Evolutionary conservation across 2,113 vertebrate species (phyloP).

Genomic region (Chloropsis cyanopogon): DNA sequence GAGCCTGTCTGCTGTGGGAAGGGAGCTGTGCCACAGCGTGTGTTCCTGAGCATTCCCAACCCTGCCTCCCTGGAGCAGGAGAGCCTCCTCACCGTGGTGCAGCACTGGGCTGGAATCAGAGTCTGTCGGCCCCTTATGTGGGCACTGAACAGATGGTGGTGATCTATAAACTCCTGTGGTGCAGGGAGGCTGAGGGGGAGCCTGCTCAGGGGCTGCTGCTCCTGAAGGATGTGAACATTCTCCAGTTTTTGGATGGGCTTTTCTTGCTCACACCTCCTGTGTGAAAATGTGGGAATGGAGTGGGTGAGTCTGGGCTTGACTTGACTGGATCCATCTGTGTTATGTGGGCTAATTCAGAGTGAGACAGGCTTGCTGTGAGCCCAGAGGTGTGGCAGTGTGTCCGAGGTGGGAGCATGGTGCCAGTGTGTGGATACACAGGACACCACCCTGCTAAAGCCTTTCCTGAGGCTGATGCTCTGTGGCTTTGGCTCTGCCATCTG

Average conservation of each 20-base stretch:
- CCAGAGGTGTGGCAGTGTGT: accelerated
- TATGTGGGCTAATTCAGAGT: background rate
- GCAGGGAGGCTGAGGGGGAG: background rate
- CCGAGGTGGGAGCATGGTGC: background rate
- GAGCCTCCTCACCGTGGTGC: background rate
- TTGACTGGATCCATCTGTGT: background rate
- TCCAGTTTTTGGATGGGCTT: background rate
- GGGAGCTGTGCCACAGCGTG: background rate
- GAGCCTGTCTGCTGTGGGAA: background rate
- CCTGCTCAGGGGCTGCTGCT: background rate
- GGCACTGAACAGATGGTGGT: background rate
- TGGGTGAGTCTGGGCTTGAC: background rate
- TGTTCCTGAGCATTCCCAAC: background rate
- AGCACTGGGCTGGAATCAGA: background rate
- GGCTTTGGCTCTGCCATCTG: background rate
- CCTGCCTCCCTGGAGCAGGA: background rate
- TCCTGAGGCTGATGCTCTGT: background rate
- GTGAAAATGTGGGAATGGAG: background rate
- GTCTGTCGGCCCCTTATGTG: background rate
- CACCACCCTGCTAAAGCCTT: background rate
- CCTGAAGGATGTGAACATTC: background rate
- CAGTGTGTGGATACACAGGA: accelerated
- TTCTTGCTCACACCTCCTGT: accelerated
- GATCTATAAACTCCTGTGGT: background rate
- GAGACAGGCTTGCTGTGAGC: background rate